phyloP scores from a whole-genome alignment of 1,140 invertebrate genomes.

The Paralvinella palmiformis region DNA sequence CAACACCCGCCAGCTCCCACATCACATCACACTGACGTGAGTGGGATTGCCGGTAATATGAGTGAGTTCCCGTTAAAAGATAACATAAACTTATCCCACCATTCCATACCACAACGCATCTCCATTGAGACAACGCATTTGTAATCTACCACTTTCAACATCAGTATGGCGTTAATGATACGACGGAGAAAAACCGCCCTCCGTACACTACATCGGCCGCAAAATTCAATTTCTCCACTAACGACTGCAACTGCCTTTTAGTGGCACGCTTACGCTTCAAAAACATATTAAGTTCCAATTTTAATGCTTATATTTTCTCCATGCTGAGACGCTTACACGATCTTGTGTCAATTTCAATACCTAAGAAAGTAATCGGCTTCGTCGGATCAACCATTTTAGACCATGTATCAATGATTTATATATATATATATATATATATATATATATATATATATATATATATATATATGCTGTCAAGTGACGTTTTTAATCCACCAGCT shows the following conservation, averaged over 20 bases:
- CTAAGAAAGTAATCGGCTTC: neutral
- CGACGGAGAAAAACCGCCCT: neutral
- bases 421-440: constrained; percentile 6
- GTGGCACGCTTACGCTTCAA: constrained; percentile 9
- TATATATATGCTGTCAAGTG: no score
- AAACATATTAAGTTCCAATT: constrained; percentile 1
- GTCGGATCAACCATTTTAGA: constrained; percentile 7
- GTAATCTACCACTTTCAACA: no score
- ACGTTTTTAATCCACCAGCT: no score
- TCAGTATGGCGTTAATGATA: neutral
- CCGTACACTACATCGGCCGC: constrained; percentile 11
- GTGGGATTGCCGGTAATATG: constrained; percentile 1
- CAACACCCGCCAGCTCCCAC: constrained; percentile 1
- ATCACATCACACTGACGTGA: neutral
- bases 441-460: no score
- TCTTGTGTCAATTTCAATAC: constrained; percentile 1
- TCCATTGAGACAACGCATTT: neutral
- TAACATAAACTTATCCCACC: constrained; percentile 11
- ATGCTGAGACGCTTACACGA: neutral
- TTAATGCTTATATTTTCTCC: neutral
- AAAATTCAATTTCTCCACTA: constrained; percentile 18
- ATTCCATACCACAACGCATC: constrained; percentile 5
- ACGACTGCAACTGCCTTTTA: constrained; percentile 13
- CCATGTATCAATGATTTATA: constrained; percentile 20
- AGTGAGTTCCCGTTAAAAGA: constrained; percentile 13